Evolutionary conservation across 2,888 invertebrate genomes (phyloP), one percentile per base, ranked within the genome.

Genomic region (Phengaris alcon): DNA sequence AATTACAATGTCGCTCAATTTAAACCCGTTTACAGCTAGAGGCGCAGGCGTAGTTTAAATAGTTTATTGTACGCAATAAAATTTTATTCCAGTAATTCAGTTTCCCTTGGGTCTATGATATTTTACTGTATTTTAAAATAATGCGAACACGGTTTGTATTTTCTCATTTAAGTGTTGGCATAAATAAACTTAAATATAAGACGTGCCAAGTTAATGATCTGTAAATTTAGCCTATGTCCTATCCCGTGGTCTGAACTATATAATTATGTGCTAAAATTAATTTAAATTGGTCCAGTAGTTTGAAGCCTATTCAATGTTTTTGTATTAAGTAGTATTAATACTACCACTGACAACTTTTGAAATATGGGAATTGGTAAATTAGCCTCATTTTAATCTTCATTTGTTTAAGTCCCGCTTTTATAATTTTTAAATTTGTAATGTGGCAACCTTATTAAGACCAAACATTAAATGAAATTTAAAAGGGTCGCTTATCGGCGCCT

Each of bases 401-500:
- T 57, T 57, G 15, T 51, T 51, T 6, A 9, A 51, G 22, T 51
- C 8, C 1, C 3, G 35, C 44, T 35, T 68, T 68, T 68, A n/a
- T 44, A 44, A 3, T 13, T 68, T 44, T 13, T 4, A 13, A 7
- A 44, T 70, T 0, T 48, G 15, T 7, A 9, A 48, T 0, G 70
- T 54, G 72, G 35, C 52, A 72, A 22, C 72, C 72, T 54, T 72
- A 54, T 72, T 52, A 7, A 22, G 52, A 9, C 57, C 46, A 44
- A 75, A 15, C 57, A 52, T 75, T 72, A 70, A 75, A 75, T 80
- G 76, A 80, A 81, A 79, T 81, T 81, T 80, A 80, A 82, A 81
- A 82, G 78, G 79, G 74, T 76, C 79, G 77, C 79, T 82, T 80
- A 82, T 81, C 82, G 75, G 69, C 57, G 76, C 77, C 77, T 78